Evolutionary conservation across 2,888 invertebrate genomes (phyloP), one percentile per base, ranked within the genome.

Genomic region (Linnaemya vulpina): DNA sequence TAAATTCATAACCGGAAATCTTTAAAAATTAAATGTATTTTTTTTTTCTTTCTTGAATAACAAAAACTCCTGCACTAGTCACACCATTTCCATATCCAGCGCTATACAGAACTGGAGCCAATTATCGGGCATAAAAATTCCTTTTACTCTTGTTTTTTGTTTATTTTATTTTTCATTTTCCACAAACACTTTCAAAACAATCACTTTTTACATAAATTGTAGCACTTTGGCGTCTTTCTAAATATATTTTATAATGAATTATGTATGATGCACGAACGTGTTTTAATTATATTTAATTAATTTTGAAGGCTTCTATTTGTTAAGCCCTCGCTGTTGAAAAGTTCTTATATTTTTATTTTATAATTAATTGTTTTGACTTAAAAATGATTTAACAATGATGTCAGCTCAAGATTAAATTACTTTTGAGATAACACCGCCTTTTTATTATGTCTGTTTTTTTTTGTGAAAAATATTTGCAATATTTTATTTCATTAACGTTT

Each of bases 351-450:
- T 65, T 49, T 70, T 49, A 38, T 55, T 43, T 43, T 60, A 17
- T 22, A 63, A 70, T 51, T 63, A 63, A 71, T 76, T 76, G 75
- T 58, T 63, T 71, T 51, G 63, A 62, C 68, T 74, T 65, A n/a
- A 62, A 80, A 70, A 75, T 75, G 20, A 71, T 76, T 82, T 49
- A 38, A 49, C 51, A 82, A 82, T 82, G 77, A 83, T 83, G 82
- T 83, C 82, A 83, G 71, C 71, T 60, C 25, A 76, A 82, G 58
- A 82, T 71, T 82, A 71, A 82, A 76, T 82, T 71, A 76, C 70
- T 55, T 49, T 43, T 17, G n/a, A 81, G 63, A 49, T 60, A 35
- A 65, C 38, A 51, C 71, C 76, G 77, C 65, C 77, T 76, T 82
- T 70, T 46, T 22, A 81, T 81, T 68, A 40, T 53, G 10, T 74